phyloP scores from a whole-genome alignment of 2,888 invertebrate species.

The Cantharis nigra region DNA sequence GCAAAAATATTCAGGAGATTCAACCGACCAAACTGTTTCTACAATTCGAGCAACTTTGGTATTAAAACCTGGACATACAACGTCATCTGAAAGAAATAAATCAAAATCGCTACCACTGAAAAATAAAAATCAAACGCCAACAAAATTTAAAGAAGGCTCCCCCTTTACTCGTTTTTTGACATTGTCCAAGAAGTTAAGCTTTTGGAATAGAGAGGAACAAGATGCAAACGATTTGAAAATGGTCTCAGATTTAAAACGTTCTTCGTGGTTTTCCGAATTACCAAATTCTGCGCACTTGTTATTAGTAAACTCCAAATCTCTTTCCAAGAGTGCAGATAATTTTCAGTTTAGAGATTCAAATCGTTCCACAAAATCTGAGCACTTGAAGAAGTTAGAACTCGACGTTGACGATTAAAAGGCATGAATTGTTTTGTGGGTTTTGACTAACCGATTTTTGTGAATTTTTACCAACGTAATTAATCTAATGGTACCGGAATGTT shows the following conservation, averaged over 20 bases:
- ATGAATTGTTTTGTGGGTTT: slow-evolving; percentile 3
- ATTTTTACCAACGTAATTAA: neutral
- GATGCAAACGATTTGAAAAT: neutral
- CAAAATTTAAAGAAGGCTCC: slow-evolving; percentile 36
- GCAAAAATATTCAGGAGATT: slow-evolving; percentile 20
- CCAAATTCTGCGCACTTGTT: slow-evolving; percentile 10
- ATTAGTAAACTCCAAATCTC: slow-evolving; percentile 34
- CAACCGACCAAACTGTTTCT: slow-evolving; percentile 18
- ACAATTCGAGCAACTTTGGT: slow-evolving; percentile 58
- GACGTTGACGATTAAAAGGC: slow-evolving; percentile 21
- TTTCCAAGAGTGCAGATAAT: slow-evolving; percentile 47
- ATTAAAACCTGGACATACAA: slow-evolving; percentile 55
- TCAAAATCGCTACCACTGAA: slow-evolving; percentile 33
- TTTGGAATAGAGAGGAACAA: slow-evolving; percentile 60
- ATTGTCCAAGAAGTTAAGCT: slow-evolving; percentile 61
- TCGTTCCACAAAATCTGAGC: slow-evolving; percentile 1
- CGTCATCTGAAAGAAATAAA: slow-evolving; percentile 24
- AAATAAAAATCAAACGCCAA: slow-evolving; percentile 8
- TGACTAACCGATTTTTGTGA: neutral
- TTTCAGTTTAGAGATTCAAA: slow-evolving; percentile 27
- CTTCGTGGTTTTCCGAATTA: slow-evolving; percentile 43
- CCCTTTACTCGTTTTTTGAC: slow-evolving; percentile 54
- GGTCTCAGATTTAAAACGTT: slow-evolving; percentile 33
- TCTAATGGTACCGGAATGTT: neutral
- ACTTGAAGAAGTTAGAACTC: slow-evolving; percentile 6